Conservation (phyloP, 2,888 invertebrate genomes). For the Ganaspis brasiliensis region DNA sequence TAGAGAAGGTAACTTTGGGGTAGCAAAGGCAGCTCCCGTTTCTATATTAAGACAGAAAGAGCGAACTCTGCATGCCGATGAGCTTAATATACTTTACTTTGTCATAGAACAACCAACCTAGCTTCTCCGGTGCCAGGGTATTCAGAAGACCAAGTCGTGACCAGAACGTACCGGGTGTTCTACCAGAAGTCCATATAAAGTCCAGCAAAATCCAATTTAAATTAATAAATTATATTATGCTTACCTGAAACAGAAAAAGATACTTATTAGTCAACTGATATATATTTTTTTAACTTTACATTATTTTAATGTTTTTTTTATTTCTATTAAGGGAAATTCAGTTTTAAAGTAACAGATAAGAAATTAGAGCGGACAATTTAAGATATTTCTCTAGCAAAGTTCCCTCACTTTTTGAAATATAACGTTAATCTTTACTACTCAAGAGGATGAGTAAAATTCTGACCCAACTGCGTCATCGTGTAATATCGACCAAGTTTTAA, state of each 20-base stretch:
- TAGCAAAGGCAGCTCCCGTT: conserved; percentile 63
- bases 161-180: conserved; percentile 46
- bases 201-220: conserved; percentile 41
- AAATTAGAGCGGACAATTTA: conserved; percentile 61
- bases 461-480: conserved; percentile 66
- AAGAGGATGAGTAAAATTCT: conserved; percentile 65
- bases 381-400: conserved; percentile 53
- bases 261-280: conserved; percentile 8
- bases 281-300: not conserved
- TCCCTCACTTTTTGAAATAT: conserved; percentile 56
- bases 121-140: conserved; percentile 44
- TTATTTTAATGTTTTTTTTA: not conserved
- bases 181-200: conserved; percentile 40
- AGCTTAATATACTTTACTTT: conserved; percentile 78
- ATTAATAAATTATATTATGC: conserved; percentile 58
- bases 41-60: conserved; percentile 73
- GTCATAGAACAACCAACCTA: conserved; percentile 66
- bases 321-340: conserved; percentile 28
- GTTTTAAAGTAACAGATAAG: conserved; percentile 48
- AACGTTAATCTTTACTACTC: conserved; percentile 52
- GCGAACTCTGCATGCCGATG: conserved; percentile 77
- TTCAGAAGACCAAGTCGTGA: conserved; percentile 39
- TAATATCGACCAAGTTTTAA: conserved; percentile 73
- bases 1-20: conserved; percentile 50
- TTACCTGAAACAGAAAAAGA: conserved; percentile 72